phyloP scores from a whole-genome alignment of 2,113 vertebrate species.

The Hypomesus transpacificus region DNA sequence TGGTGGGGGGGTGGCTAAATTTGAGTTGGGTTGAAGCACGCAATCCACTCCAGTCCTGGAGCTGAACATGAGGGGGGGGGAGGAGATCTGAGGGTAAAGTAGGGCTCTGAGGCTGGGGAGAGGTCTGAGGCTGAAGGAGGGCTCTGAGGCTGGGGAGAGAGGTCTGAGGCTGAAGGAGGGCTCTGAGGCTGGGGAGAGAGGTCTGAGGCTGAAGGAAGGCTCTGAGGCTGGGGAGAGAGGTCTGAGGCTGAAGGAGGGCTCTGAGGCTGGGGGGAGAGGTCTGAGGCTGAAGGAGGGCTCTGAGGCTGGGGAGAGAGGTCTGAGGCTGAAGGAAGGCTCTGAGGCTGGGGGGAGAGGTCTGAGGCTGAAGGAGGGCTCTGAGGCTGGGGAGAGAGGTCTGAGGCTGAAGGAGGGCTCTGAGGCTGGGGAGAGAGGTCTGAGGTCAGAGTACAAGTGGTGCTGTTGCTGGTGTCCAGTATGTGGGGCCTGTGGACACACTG shows the following conservation, averaged over 20 bases:
- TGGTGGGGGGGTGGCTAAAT: background rate
- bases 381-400: background rate
- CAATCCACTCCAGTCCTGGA: too few relatives aligned
- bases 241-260: too few relatives aligned
- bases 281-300: background rate
- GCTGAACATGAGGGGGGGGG: background rate
- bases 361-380: background rate
- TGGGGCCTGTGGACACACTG: background rate
- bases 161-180: background rate
- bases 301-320: background rate
- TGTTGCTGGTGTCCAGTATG: background rate
- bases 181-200: background rate
- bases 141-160: background rate
- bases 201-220: too few relatives aligned
- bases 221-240: too few relatives aligned
- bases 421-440: background rate
- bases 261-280: background rate
- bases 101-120: background rate
- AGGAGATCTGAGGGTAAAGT: too few relatives aligned
- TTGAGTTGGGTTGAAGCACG: background rate
- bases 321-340: background rate
- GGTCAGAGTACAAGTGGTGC: slow-evolving; percentile 6
- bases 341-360: background rate
- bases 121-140: too few relatives aligned
- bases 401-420: background rate